phyloP scores from a whole-genome alignment of 1,140 invertebrate genomes.

The Hesperophylax magnus region DNA sequence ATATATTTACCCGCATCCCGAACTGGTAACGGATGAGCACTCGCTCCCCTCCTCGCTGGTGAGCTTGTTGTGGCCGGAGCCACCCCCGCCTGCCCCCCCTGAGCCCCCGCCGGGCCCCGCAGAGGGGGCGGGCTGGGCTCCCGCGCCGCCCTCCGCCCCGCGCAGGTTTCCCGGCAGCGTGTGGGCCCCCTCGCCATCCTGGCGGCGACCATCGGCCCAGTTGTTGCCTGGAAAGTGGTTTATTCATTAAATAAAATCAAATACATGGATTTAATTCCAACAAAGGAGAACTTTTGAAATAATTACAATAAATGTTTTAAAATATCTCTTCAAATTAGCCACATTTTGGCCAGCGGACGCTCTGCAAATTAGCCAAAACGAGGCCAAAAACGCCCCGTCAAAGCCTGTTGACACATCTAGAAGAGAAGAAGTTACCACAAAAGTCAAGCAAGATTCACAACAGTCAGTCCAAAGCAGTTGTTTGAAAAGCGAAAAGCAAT shows the following conservation, averaged over 20 bases:
- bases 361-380: too few relatives aligned
- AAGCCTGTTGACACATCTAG: too few relatives aligned
- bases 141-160: conserved; percentile 75
- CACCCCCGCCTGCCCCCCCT: conserved; percentile 61
- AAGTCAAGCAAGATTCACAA: background rate
- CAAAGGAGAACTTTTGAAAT: too few relatives aligned
- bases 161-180: conserved; percentile 52
- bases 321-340: too few relatives aligned
- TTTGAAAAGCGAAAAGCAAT: too few relatives aligned
- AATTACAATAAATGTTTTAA: too few relatives aligned
- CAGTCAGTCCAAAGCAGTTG: too few relatives aligned
- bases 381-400: too few relatives aligned
- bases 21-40: conserved; percentile 84
- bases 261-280: too few relatives aligned
- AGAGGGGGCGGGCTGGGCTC: conserved; percentile 66
- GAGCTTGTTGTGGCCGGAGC: conserved; percentile 75
- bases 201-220: conserved; percentile 52
- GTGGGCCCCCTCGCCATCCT: conserved; percentile 49
- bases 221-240: conserved; percentile 46
- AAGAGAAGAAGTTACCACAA: background rate
- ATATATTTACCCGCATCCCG: conserved; percentile 76
- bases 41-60: conserved; percentile 83
- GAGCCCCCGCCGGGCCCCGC: conserved; percentile 32
- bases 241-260: background rate
- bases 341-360: too few relatives aligned